A percentile compares a stretch with the other conserved stretches of the same genome.
These are phyloP conservation scores for Conchocele bisecta DNA, from an alignment of 2,888 invertebrate genomes.

Conservation along the genomic window DNA sequence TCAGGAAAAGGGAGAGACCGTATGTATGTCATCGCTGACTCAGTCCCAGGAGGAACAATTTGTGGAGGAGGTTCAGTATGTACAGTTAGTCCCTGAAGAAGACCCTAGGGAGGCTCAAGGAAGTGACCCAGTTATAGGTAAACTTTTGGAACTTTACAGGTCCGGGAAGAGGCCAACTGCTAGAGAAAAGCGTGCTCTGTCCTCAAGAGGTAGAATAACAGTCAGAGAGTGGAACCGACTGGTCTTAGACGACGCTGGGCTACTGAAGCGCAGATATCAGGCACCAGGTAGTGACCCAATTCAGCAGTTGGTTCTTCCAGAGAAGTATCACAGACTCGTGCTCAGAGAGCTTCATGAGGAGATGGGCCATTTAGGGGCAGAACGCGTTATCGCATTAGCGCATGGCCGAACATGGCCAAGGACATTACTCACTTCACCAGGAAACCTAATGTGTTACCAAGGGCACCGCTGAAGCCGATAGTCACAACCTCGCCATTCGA, in stretches of 20 bases:
- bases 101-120: slow-evolving; percentile 7
- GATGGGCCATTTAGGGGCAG: slow-evolving; percentile 29
- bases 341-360: slow-evolving; percentile 23
- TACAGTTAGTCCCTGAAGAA: too few relatives aligned
- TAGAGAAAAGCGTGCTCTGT: neutral
- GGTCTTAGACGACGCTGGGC: neutral
- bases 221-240: slow-evolving; percentile 24
- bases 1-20: too few relatives aligned
- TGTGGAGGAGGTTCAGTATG: too few relatives aligned
- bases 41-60: too few relatives aligned
- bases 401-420: slow-evolving; percentile 31
- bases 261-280: neutral
- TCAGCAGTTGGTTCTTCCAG: slow-evolving; percentile 27
- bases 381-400: slow-evolving; percentile 14
- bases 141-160: neutral
- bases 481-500: slow-evolving; percentile 17
- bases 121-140: slow-evolving; percentile 4
- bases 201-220: neutral
- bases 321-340: slow-evolving; percentile 15
- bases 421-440: too few relatives aligned
- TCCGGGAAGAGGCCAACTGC: neutral
- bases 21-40: too few relatives aligned
- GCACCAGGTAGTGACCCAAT: neutral
- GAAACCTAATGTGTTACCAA: neutral
- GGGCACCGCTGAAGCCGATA: slow-evolving; percentile 15